phyloP scores from a whole-genome alignment of 2,888 invertebrate species.

The Ennomos quercinarius region DNA sequence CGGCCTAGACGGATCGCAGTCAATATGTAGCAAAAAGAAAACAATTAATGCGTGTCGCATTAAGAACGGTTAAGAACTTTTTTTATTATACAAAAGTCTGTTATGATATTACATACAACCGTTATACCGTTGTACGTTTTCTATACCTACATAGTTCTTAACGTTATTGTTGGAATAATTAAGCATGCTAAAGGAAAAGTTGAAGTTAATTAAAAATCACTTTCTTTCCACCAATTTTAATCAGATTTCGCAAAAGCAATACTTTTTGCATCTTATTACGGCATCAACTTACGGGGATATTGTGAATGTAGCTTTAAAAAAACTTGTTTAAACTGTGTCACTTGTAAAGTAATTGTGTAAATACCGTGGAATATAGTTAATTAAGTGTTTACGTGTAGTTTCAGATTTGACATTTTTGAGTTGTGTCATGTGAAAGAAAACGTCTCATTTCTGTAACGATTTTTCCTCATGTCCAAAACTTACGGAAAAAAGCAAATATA shows the following conservation, averaged over 20 bases:
- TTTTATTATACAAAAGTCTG: too few species aligned
- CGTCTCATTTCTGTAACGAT: not conserved
- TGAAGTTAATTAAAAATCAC: constrained; percentile 16
- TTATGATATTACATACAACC: too few species aligned
- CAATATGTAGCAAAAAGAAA: too few species aligned
- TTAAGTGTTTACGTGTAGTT: constrained; percentile 37
- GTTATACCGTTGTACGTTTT: too few species aligned
- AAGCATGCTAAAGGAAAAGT: not conserved
- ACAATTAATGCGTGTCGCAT: too few species aligned
- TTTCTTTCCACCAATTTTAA: constrained; percentile 11
- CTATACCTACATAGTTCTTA: too few species aligned
- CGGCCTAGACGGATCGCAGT: too few species aligned
- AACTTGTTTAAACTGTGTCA: constrained; percentile 39
- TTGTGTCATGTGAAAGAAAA: constrained; percentile 13
- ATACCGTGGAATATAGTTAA: constrained; percentile 31
- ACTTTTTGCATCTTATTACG: constrained; percentile 16
- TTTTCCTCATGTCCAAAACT: too few species aligned
- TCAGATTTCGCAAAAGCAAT: constrained; percentile 16
- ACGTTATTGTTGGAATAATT: too few species aligned
- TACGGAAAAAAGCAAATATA: too few species aligned
- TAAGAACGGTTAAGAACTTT: too few species aligned
- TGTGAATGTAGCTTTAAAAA: constrained; percentile 39
- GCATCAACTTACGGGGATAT: constrained; percentile 12
- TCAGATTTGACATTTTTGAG: constrained; percentile 7
- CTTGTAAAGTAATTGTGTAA: constrained; percentile 36